A percentile compares a stretch with the other conserved stretches of the same genome.
Evolutionary conservation across 2,888 invertebrate genomes (phyloP).

Genomic region (Diogma glabrata): DNA sequence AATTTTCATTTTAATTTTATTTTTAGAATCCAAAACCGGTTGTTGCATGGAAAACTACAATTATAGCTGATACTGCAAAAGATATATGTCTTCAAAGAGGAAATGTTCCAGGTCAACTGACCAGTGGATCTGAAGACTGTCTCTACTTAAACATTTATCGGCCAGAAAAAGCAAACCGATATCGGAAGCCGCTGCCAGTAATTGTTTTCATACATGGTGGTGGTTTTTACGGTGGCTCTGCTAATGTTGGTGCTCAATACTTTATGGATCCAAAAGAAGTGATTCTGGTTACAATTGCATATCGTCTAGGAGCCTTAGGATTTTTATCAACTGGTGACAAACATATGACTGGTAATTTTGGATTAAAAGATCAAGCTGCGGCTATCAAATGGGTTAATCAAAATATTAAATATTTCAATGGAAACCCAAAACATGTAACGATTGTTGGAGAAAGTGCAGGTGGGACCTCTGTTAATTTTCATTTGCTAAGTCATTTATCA

Average conservation of each 20-base stretch:
- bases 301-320: constrained; percentile 31
- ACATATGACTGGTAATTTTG: background rate
- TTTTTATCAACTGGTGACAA: constrained; percentile 1
- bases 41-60: constrained; percentile 34
- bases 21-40: constrained; percentile 46
- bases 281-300: constrained; percentile 38
- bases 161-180: background rate
- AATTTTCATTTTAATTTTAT: too few relatives aligned
- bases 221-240: constrained; percentile 39
- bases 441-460: constrained; percentile 22
- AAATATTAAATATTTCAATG: constrained; percentile 1
- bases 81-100: background rate
- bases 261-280: constrained; percentile 40
- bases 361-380: constrained; percentile 16
- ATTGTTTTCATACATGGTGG: constrained; percentile 44
- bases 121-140: constrained; percentile 51
- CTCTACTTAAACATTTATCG: constrained; percentile 60
- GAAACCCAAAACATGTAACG: background rate
- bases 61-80: constrained; percentile 10
- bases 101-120: background rate
- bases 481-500: constrained; percentile 22
- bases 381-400: constrained; percentile 2
- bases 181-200: constrained; percentile 33
- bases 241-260: constrained; percentile 40
- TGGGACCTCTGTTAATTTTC: constrained; percentile 28